These are phyloP conservation scores for Crepidodera aurea DNA, from an alignment of 2,888 invertebrate genomes.

Conservation along the genomic window DNA sequence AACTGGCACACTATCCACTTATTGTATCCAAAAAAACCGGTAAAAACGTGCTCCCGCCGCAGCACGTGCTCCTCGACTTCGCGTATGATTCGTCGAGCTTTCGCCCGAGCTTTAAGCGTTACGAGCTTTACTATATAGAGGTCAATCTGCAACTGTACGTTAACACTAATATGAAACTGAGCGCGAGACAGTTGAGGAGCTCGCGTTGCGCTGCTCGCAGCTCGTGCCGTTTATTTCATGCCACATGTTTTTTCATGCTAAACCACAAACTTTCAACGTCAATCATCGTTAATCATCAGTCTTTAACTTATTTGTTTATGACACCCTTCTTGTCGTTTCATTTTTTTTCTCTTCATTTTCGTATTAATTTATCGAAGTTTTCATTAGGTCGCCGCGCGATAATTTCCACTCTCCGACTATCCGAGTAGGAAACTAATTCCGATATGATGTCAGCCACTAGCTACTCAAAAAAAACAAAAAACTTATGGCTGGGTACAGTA, in stretches of 20 bases:
- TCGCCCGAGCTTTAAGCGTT: conserved; percentile 29
- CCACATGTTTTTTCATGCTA: conserved; percentile 52
- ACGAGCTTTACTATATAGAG: conserved; percentile 42
- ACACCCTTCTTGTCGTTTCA: conserved; percentile 39
- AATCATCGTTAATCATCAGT: conserved; percentile 52
- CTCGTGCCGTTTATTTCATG: conserved; percentile 40
- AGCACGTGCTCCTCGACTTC: conserved; percentile 28
- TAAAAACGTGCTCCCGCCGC: conserved; percentile 3
- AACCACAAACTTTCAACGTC: conserved; percentile 51
- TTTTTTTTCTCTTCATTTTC: conserved; percentile 7
- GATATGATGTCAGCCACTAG: too few relatives aligned
- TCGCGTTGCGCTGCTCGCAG: conserved; percentile 54
- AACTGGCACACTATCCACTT: conserved; percentile 14
- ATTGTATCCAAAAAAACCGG: conserved; percentile 13
- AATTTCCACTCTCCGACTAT: too few relatives aligned
- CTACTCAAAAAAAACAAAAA: too few relatives aligned
- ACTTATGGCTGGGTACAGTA: too few relatives aligned
- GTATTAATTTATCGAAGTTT: neutral
- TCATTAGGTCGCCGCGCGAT: too few relatives aligned
- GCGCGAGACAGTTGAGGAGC: conserved; percentile 48
- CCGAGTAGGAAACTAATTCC: too few relatives aligned
- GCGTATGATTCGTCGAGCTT: conserved; percentile 20
- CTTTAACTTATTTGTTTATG: conserved; percentile 54
- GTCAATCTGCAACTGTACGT: conserved; percentile 57
- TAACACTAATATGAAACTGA: conserved; percentile 47